A percentile compares a stretch with the other conserved stretches of the same genome.
Evolutionary conservation across 2,113 vertebrate species (phyloP).

Genomic region (Mola mola): DNA sequence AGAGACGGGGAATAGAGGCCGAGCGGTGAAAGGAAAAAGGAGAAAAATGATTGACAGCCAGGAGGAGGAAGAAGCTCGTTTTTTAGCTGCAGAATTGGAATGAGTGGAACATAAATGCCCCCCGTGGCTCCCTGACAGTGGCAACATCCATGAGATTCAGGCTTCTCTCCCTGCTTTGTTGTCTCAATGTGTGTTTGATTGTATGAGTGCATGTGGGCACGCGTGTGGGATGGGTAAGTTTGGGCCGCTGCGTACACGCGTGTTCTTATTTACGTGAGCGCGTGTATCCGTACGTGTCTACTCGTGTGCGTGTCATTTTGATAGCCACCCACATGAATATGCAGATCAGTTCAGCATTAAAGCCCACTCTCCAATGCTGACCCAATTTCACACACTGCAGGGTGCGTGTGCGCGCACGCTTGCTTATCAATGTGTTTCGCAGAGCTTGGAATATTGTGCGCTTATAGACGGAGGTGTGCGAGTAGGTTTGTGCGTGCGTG

Average conservation of each 20-base stretch:
- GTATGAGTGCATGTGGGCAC: conserved; percentile 39
- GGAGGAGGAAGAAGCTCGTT: conserved; percentile 65
- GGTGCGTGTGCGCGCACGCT: conserved; percentile 47
- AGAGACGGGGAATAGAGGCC: conserved; percentile 21
- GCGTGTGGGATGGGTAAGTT: conserved; percentile 72
- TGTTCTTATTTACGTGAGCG: conserved; percentile 59
- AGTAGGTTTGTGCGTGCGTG: conserved; percentile 35
- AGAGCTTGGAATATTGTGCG: conserved; percentile 55
- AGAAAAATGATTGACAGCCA: conserved; percentile 58
- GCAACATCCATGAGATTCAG: conserved; percentile 67
- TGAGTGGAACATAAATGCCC: conserved; percentile 63
- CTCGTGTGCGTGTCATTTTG: conserved; percentile 75
- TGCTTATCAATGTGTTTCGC: conserved; percentile 74
- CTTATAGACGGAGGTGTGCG: conserved; percentile 50
- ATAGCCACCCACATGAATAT: conserved; percentile 83
- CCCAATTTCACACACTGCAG: conserved; percentile 80
- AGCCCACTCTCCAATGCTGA: conserved; percentile 80
- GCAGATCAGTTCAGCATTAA: conserved; percentile 81
- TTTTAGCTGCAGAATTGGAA: conserved; percentile 62
- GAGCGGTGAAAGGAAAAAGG: conserved; percentile 24
- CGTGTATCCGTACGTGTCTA: conserved; percentile 49
- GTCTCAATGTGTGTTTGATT: conserved; percentile 20
- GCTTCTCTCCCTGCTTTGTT: conserved; percentile 59
- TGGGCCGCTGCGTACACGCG: conserved; percentile 54
- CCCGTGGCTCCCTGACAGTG: conserved; percentile 64